These are phyloP conservation scores for Sapayoa aenigma DNA, from an alignment of 2,113 vertebrate genomes.

Conservation along the genomic window DNA sequence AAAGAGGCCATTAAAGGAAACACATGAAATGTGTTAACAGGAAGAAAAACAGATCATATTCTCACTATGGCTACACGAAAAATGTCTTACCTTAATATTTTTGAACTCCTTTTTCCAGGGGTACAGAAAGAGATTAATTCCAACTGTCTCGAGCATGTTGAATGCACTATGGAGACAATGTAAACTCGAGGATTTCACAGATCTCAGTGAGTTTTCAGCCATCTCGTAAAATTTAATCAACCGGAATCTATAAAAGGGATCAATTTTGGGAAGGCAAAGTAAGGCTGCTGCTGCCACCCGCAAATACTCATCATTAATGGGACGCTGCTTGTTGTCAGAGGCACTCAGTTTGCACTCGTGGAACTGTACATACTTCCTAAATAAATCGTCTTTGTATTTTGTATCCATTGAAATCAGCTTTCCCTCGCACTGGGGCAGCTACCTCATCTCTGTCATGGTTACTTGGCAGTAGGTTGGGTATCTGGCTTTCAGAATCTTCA, in stretches of 20 bases:
- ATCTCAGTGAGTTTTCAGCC: conserved; percentile 86
- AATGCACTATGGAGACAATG: conserved; percentile 86
- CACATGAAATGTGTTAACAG: neutral
- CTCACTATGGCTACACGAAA: neutral
- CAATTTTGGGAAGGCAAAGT: conserved; percentile 89
- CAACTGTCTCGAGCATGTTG: conserved; percentile 86
- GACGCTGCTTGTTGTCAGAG: conserved; percentile 74
- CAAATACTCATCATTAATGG: conserved; percentile 81
- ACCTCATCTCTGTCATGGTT: conserved; percentile 74
- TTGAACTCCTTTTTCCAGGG: conserved; percentile 99
- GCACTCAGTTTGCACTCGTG: conserved; percentile 86
- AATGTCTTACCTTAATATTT: conserved; percentile 88
- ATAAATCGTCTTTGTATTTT: conserved; percentile 95
- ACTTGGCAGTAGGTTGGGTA: neutral
- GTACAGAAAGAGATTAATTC: conserved; percentile 93
- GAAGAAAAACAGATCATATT: neutral
- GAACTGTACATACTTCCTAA: conserved; percentile 92
- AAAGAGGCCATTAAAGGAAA: neutral
- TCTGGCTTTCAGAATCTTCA: neutral
- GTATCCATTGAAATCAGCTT: conserved; percentile 88
- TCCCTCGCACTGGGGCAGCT: conserved; percentile 54
- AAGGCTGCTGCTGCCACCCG: conserved; percentile 89
- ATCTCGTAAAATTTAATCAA: conserved; percentile 93
- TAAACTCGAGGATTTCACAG: conserved; percentile 84
- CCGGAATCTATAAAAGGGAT: conserved; percentile 90